Percentiles rank a stretch among this genome's conserved stretches.
phyloP scores from a whole-genome alignment of 2,797 vertebrate species.

The Anableps anableps region DNA sequence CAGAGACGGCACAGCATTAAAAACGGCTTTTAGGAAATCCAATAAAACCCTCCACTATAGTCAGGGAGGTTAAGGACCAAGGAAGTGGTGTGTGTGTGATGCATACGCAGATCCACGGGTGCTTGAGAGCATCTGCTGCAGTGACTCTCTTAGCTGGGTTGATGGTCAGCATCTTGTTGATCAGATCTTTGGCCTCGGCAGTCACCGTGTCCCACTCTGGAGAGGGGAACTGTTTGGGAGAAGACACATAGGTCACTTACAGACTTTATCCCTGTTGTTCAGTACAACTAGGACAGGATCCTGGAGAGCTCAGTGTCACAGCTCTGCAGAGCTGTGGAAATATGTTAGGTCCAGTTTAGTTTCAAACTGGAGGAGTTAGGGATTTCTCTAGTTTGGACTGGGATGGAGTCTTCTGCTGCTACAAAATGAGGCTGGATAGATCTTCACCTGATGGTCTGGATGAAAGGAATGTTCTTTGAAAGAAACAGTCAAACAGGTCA shows the following conservation, averaged over 20 bases:
- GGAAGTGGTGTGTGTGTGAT: neutral
- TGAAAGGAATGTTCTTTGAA: no score
- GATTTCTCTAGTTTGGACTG: no score
- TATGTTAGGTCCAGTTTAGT: no score
- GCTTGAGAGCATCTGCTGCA: constrained; percentile 93
- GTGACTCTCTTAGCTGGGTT: constrained; percentile 95
- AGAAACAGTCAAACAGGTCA: no score
- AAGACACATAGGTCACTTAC: neutral
- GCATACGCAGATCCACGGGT: constrained; percentile 98
- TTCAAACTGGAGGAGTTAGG: no score
- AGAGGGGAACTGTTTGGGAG: constrained; percentile 89
- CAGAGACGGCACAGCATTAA: neutral
- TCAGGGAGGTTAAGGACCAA: neutral
- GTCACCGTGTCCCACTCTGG: constrained; percentile 99
- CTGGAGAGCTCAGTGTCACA: no score
- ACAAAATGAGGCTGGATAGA: no score
- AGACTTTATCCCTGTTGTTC: neutral
- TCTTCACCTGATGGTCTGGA: no score
- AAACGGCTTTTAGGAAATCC: neutral
- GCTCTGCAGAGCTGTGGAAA: no score
- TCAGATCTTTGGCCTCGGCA: constrained; percentile 97
- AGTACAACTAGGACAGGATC: no score
- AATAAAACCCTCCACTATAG: fast-evolving
- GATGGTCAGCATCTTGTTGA: constrained; percentile 99
- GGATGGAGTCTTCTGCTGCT: no score